Conservation (phyloP, 2,797 vertebrate species). For the Tragelaphus oryx region DNA sequence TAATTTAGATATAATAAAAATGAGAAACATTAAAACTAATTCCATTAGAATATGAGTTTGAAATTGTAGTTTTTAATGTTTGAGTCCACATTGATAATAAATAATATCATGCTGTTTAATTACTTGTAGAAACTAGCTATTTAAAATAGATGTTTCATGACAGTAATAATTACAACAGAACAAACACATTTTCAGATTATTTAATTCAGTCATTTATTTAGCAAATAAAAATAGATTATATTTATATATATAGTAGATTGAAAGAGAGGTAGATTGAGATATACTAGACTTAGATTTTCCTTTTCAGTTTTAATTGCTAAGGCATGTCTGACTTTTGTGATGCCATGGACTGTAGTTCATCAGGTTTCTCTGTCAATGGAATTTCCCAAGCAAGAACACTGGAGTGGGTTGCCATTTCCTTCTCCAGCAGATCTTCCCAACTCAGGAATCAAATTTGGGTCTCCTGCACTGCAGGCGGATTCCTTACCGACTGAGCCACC, state of each 20-base stretch:
- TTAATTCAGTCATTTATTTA: constrained; percentile 46
- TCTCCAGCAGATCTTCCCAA: background rate
- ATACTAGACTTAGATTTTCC: background rate
- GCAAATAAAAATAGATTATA: constrained; percentile 1
- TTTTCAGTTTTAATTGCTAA: background rate
- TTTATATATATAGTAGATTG: background rate
- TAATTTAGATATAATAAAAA: constrained; percentile 49
- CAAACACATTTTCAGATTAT: constrained; percentile 33
- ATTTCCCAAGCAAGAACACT: background rate
- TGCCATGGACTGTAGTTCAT: background rate
- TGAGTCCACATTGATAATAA: constrained; percentile 22
- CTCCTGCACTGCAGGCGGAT: background rate
- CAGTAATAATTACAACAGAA: constrained; percentile 34
- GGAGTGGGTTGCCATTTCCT: background rate
- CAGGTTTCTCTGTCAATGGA: background rate
- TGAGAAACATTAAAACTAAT: constrained; percentile 17
- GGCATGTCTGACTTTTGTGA: background rate
- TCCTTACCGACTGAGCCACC: background rate
- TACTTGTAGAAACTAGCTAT: constrained; percentile 3
- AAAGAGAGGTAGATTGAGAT: background rate
- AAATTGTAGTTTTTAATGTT: constrained; percentile 39
- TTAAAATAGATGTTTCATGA: constrained; percentile 47
- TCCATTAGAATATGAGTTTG: background rate
- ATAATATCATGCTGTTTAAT: constrained; percentile 52
- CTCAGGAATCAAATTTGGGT: background rate